These are phyloP conservation scores for Macrosiphum euphorbiae DNA, from an alignment of 2,888 invertebrate genomes.

Conservation along the genomic window DNA sequence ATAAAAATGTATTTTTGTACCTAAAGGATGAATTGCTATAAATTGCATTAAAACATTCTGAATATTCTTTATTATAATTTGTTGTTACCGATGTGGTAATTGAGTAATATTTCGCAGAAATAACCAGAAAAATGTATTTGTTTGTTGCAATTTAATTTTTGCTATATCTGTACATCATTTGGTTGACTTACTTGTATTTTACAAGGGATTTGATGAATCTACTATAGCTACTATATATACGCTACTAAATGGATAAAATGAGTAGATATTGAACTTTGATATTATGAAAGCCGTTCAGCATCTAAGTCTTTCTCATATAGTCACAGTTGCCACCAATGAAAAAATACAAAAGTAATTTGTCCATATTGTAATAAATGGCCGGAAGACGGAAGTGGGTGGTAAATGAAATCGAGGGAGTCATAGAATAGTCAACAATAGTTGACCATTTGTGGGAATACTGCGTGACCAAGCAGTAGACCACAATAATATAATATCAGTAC, in stretches of 20 bases:
- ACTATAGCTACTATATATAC: too few species aligned
- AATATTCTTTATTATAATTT: not conserved
- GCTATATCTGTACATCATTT: not conserved
- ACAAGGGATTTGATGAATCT: not conserved
- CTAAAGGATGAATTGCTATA: not conserved
- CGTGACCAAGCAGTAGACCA: not conserved
- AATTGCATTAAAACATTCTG: not conserved
- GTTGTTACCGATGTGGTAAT: too few species aligned
- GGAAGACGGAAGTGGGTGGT: not conserved
- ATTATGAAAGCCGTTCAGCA: not conserved
- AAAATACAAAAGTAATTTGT: not conserved
- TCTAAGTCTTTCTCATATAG: not conserved
- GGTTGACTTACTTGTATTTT: not conserved
- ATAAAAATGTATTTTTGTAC: not conserved
- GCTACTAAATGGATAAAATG: not conserved
- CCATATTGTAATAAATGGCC: not conserved
- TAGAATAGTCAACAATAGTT: not conserved
- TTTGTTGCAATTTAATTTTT: not conserved
- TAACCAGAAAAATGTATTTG: not conserved
- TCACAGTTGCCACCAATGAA: not conserved
- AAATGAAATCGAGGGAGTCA: not conserved
- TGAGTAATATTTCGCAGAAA: not conserved
- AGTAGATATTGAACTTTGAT: not conserved
- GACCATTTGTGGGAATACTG: not conserved
- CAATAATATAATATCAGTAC: not conserved